Base-by-base conservation (phyloP, 2,113 vertebrate genomes). In the Sorex fumeus region DNA sequence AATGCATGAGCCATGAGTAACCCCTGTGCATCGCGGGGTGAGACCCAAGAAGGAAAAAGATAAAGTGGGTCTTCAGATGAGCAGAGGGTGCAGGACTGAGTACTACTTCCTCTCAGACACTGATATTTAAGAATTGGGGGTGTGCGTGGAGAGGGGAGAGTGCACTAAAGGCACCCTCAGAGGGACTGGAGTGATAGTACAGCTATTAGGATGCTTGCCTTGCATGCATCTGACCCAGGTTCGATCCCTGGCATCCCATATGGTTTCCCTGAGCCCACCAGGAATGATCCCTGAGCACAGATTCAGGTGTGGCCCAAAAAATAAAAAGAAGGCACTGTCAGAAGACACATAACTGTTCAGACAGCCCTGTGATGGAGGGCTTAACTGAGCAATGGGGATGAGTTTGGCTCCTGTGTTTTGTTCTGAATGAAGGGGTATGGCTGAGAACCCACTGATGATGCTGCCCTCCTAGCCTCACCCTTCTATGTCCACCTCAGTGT, bases 401-500 rank as follows among this genome's bases (percentile, higher is more conserved):
- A 85, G 40, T 90, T 76, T 83, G 74, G 19, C 34, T 69, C 30
- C 93, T 85, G 27, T 82, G 47, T 74, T 89, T 71, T 84, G 83
- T 50, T 86, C 62, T 86, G 74, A 81, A 76, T 70, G 60, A 81
- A 92, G 47, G 67, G 43, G 12, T 80, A 19, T 84, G 84, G n/a
- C 40, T 93, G 67, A 82, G 32, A 78, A 87, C 57, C 12, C 30
- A 88, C n/a, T 85, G 36, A 72, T 32, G n/a, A 13, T 50, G 19
- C 64, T 88, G 4, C 47, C 82, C 25, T 84, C 53, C 67, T 27
- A 80, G 69, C 67, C 40, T 88, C 15, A 84, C 27, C 6, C 43
- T 28, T 93, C 23, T 95, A 57, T 96, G 78, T 89, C 66, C 64
- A 87, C 45, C 87, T 88, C 66, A 97, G 95, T 86, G 92, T 96